Percentiles rank a stretch among this genome's conserved stretches.
phyloP scores from a whole-genome alignment of 1,140 invertebrate species.

The Drosophila kurseongensis region DNA sequence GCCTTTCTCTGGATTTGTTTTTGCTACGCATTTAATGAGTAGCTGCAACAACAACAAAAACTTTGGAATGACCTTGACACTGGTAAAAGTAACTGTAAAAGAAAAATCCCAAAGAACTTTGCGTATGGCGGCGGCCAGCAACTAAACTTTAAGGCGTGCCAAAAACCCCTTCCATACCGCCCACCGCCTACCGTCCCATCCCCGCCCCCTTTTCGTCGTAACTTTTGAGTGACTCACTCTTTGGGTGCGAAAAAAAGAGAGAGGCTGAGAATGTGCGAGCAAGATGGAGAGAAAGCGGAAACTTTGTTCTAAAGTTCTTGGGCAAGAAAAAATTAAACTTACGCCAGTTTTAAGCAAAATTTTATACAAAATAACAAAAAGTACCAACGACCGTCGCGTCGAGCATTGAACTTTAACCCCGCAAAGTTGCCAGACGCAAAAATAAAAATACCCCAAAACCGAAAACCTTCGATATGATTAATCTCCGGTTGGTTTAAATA shows the following conservation, averaged over 20 bases:
- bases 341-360: constrained; percentile 63
- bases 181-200: not conserved
- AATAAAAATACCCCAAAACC: not conserved
- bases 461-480: not conserved
- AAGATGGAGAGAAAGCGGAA: constrained; percentile 21
- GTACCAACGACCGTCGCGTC: constrained; percentile 34
- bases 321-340: constrained; percentile 57
- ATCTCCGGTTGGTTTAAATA: no score
- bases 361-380: constrained; percentile 61
- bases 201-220: not conserved
- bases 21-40: constrained; percentile 58
- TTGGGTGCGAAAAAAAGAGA: constrained; percentile 4
- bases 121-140: constrained; percentile 53
- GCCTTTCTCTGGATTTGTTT: constrained; percentile 36
- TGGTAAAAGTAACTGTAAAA: constrained; percentile 58
- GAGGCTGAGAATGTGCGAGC: not conserved
- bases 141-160: constrained; percentile 61
- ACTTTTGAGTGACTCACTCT: constrained; percentile 18
- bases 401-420: constrained; percentile 48
- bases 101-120: constrained; percentile 62
- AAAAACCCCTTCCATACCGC: constrained; percentile 42
- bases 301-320: constrained; percentile 58
- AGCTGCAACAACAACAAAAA: constrained; percentile 48
- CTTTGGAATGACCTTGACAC: constrained; percentile 57
- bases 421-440: constrained; percentile 31